Percentiles rank a stretch among this genome's conserved stretches.
Evolutionary conservation across 2,113 vertebrate species (phyloP).

Genomic region (Prinia subflava): DNA sequence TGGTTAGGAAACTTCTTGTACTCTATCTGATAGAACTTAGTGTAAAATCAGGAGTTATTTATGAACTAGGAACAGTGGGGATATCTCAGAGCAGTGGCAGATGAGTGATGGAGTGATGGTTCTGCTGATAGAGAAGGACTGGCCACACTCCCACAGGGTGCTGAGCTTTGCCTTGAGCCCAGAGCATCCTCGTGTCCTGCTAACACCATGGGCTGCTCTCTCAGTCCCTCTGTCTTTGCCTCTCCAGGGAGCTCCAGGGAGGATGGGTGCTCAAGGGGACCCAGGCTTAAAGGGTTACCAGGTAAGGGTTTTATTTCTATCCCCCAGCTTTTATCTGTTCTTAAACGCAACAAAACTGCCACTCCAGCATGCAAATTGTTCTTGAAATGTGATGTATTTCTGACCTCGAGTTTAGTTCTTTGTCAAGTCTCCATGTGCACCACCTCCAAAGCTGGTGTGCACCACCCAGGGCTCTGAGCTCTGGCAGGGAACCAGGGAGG

Average conservation of each 20-base stretch:
- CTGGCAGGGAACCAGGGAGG: neutral
- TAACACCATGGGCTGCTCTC: neutral
- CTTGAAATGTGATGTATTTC: neutral
- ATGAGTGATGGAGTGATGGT: neutral
- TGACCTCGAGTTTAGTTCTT: neutral
- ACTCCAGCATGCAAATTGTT: neutral
- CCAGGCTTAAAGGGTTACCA: conserved; percentile 89
- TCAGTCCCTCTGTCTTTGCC: neutral
- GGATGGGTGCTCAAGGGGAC: conserved; percentile 94
- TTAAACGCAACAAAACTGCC: neutral
- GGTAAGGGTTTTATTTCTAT: conserved; percentile 66
- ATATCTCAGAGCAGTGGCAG: conserved; percentile 25
- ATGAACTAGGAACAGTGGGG: neutral
- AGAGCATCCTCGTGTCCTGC: neutral
- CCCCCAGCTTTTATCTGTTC: neutral
- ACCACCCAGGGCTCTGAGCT: neutral
- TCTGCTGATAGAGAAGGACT: neutral
- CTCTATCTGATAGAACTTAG: neutral
- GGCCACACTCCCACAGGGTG: neutral
- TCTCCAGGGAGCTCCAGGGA: conserved; percentile 87
- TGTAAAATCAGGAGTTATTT: neutral
- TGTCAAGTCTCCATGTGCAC: neutral
- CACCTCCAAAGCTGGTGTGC: neutral
- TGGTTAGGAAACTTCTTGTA: neutral
- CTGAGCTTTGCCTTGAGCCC: neutral